Evolutionary conservation across 2,888 invertebrate genomes (phyloP), one percentile per base, ranked within the genome.

Genomic region (Microctonus brassicae): DNA sequence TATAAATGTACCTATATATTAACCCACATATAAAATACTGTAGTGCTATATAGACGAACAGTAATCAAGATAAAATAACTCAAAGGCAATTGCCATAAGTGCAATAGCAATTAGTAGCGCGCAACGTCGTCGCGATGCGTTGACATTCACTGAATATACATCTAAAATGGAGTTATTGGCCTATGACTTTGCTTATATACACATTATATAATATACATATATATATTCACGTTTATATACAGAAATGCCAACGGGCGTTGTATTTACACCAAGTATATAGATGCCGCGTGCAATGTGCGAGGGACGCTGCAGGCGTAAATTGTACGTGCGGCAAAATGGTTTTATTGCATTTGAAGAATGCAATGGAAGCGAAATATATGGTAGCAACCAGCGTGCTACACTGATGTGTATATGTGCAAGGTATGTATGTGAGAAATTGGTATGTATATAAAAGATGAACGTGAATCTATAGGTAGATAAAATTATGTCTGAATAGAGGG

Each of bases 141-240:
- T 55, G 60, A 68, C 58, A 47, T 66, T 55, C 13, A 53, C 34
- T 67, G 24, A 22, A 52, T n/a, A n/a, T 24, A 33, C 47, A 26
- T 47, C 24, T 29, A 78, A 78, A 80, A 82, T 82, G 78, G 79
- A 82, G 82, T 82, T 83, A 82, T 81, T 82, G 82, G 78, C 76
- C 47, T 47, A 17, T 47, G 47, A 47, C 47, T 47, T 47, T n/a
- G 17, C n/a, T 7, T 47, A 47, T 47, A n/a, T 47, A n/a, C 17
- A 47, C 17, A n/a, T 39, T n/a, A 17, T 42, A 42, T 42, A n/a
- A 7, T 5, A 29, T 3, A 42, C 3, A 29, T 3, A 42, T 5
- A 42, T 13, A 7, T 17, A 47, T 17, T 17, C 1, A 47, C 17
- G 17, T 24, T 13, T 24, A 22, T 78, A 76, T 75, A 79, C 75